Percentiles rank a stretch among this genome's conserved stretches.
Conservation (phyloP, 2,113 vertebrate species). For the Pristiophorus japonicus region DNA sequence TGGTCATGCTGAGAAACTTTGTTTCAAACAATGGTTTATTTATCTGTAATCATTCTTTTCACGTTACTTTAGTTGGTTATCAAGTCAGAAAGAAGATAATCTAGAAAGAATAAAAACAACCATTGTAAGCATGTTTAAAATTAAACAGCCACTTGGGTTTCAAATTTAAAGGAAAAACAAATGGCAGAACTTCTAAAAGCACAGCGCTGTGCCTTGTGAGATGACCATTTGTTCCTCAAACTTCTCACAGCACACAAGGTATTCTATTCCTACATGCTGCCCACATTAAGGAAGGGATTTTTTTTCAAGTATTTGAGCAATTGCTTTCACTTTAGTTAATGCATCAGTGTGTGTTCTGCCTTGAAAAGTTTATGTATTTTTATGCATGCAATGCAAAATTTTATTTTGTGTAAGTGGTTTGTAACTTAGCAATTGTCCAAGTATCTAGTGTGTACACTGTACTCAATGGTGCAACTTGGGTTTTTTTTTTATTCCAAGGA, state of each 20-base stretch:
- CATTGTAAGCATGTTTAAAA: slow-evolving; percentile 16
- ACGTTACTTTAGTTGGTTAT: slow-evolving; percentile 25
- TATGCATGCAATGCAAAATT: not conserved
- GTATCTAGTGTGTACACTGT: not conserved
- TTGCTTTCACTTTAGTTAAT: not conserved
- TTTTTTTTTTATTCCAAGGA: not conserved
- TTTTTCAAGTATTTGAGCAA: not conserved
- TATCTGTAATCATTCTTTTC: slow-evolving; percentile 31
- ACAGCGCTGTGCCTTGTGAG: not conserved
- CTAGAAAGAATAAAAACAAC: slow-evolving; percentile 26
- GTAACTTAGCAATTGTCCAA: not conserved
- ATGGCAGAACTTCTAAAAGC: not conserved
- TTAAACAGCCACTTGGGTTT: slow-evolving; percentile 31
- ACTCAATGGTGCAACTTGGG: not conserved
- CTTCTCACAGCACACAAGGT: slow-evolving; percentile 20
- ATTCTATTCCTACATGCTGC: not conserved
- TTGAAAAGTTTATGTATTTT: not conserved
- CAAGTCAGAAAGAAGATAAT: slow-evolving; percentile 27
- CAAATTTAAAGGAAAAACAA: slow-evolving; percentile 24
- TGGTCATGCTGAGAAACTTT: not conserved
- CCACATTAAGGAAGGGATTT: not conserved
- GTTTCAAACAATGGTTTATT: slow-evolving; percentile 34
- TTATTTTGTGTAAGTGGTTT: not conserved
- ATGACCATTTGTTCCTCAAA: slow-evolving; percentile 35
- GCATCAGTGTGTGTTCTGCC: not conserved